phyloP scores from a whole-genome alignment of 2,888 invertebrate genomes.

The Dioctria linearis region DNA sequence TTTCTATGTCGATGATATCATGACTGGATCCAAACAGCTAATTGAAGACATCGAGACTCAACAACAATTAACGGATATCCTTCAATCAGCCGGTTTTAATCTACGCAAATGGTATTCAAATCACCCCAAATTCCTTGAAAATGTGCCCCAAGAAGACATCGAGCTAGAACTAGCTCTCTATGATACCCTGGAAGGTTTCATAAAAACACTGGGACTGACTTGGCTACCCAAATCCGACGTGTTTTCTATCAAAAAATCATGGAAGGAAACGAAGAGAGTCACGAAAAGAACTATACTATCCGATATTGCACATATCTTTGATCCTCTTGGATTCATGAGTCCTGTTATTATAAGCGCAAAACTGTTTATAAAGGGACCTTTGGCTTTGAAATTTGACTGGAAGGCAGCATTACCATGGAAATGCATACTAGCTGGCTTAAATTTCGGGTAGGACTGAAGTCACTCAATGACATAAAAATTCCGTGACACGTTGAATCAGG shows the following conservation, averaged over 20 bases:
- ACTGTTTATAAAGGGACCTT: not conserved
- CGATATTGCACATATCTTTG: too few relatives aligned
- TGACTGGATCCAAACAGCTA: not conserved
- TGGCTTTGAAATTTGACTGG: not conserved
- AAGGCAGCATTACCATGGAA: not conserved
- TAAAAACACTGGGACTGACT: not conserved
- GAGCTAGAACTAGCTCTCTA: not conserved
- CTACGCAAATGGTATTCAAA: constrained; percentile 17
- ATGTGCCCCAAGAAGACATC: not conserved
- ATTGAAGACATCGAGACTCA: not conserved
- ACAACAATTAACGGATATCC: not conserved
- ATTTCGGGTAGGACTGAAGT: not conserved
- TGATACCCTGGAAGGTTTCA: too few relatives aligned
- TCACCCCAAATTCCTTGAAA: not conserved
- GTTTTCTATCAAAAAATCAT: not conserved
- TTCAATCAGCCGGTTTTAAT: not conserved
- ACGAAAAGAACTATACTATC: too few relatives aligned
- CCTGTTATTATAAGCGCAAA: too few relatives aligned
- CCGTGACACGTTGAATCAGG: not conserved
- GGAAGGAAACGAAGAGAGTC: too few relatives aligned
- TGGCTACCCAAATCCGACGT: not conserved
- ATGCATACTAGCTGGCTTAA: not conserved
- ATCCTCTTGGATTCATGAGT: too few relatives aligned
- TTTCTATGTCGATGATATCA: constrained; percentile 1
- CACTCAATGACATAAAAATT: not conserved